Evolutionary conservation across 1,140 invertebrate species (phyloP).

Genomic region (Mycetomoellerius zeteki): DNA sequence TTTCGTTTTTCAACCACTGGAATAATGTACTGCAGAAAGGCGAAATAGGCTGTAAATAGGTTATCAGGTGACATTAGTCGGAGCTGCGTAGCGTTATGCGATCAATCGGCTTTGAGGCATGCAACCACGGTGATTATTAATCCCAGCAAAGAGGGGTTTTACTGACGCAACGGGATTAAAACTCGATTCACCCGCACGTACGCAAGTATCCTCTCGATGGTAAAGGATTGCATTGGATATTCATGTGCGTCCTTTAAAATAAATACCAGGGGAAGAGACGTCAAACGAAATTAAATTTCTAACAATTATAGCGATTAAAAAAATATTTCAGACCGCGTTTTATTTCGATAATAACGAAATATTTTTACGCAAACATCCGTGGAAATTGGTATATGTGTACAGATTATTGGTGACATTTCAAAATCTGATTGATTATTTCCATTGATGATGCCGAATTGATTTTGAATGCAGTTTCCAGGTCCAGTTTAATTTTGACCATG

Average conservation of each 20-base stretch:
- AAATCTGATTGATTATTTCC: background rate
- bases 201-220: background rate
- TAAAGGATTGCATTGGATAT: slow-evolving; percentile 2
- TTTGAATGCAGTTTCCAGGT: background rate
- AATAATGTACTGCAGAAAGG: background rate
- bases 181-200: background rate
- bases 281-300: background rate
- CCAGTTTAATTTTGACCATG: background rate
- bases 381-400: too few species aligned
- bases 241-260: background rate
- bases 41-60: slow-evolving; percentile 9
- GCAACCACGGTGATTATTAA: slow-evolving; percentile 45
- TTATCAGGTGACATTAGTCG: slow-evolving; percentile 23
- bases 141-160: slow-evolving; percentile 6
- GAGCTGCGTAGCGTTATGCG: background rate
- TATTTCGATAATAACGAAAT: background rate
- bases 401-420: background rate
- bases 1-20: slow-evolving; percentile 11
- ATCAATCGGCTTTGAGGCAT: slow-evolving; percentile 18
- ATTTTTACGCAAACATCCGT: background rate
- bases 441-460: slow-evolving; percentile 4
- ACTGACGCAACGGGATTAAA: slow-evolving; percentile 43
- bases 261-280: background rate
- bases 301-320: background rate
- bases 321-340: background rate